Evolutionary conservation across 2,888 invertebrate genomes (phyloP).

Genomic region (Nemotelus pantherinus): DNA sequence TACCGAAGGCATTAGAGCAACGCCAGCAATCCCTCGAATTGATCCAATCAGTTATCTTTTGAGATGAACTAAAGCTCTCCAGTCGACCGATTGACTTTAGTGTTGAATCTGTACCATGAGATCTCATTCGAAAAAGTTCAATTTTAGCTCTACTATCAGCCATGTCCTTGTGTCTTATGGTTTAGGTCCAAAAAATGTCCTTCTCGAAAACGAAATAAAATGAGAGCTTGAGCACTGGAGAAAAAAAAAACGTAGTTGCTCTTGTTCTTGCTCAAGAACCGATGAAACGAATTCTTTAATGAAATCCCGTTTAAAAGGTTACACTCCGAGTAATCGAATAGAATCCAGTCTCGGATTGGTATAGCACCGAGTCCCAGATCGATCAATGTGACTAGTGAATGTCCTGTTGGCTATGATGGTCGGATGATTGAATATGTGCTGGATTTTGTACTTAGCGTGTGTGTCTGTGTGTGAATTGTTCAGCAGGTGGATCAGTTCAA

Average conservation of each 20-base stretch:
- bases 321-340: conserved; percentile 10
- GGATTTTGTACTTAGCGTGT: neutral
- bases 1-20: no score
- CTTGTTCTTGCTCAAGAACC: neutral
- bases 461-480: neutral
- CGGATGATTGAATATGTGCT: conserved; percentile 26
- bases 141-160: no score
- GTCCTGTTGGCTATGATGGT: conserved; percentile 17
- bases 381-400: neutral
- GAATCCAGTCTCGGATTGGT: neutral
- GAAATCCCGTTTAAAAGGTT: conserved; percentile 11
- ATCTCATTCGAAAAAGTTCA: no score
- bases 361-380: no score
- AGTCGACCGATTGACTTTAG: conserved; percentile 7
- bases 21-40: neutral
- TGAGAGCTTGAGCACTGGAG: no score
- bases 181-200: no score
- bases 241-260: no score
- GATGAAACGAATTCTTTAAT: conserved; percentile 2
- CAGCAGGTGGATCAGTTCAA: neutral
- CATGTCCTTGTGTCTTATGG: no score
- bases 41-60: conserved; percentile 6
- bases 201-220: no score
- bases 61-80: conserved; percentile 3
- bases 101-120: no score